A percentile compares a stretch with the other conserved stretches of the same genome.
Evolutionary conservation across 2,888 invertebrate genomes (phyloP).

Genomic region (Caenorhabditis auriculariae): DNA sequence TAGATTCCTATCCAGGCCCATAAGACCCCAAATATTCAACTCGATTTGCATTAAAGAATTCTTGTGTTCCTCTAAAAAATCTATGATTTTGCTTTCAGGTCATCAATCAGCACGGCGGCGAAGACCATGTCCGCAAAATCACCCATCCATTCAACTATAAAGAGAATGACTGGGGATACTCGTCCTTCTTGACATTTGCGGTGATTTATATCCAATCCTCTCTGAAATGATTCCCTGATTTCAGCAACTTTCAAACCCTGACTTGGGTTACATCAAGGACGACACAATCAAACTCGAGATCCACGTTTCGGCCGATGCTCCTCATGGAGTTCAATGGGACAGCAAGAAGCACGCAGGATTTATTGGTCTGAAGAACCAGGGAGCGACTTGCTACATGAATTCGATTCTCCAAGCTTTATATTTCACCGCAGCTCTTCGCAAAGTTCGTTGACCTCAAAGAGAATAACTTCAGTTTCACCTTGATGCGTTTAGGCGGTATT

Average conservation of each 20-base stretch:
- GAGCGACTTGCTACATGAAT: constrained; percentile 99
- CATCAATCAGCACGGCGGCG: constrained; percentile 62
- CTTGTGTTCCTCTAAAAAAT: not conserved
- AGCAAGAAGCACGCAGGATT: constrained; percentile 91
- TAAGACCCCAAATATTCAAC: no score
- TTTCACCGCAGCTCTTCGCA: constrained; percentile 83
- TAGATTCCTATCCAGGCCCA: no score
- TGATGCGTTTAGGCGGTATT: constrained; percentile 79
- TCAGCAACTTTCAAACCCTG: constrained; percentile 75
- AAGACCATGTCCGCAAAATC: constrained; percentile 50
- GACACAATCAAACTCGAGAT: constrained; percentile 85
- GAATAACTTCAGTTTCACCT: not conserved
- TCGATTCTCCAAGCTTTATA: constrained; percentile 94
- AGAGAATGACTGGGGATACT: constrained; percentile 89
- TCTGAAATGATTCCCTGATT: no score
- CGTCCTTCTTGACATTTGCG: constrained; percentile 79
- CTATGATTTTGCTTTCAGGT: constrained; percentile 52
- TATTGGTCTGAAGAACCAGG: constrained; percentile 95
- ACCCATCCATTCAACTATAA: constrained; percentile 94
- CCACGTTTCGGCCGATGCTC: constrained; percentile 70
- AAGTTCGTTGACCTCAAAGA: no score
- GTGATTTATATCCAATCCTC: constrained; percentile 15
- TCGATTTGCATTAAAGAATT: not conserved
- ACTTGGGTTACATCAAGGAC: constrained; percentile 80
- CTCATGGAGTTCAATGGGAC: constrained; percentile 85